These are phyloP conservation scores for Sylvicola cinctus DNA, from an alignment of 2,888 invertebrate genomes.

Conservation along the genomic window DNA sequence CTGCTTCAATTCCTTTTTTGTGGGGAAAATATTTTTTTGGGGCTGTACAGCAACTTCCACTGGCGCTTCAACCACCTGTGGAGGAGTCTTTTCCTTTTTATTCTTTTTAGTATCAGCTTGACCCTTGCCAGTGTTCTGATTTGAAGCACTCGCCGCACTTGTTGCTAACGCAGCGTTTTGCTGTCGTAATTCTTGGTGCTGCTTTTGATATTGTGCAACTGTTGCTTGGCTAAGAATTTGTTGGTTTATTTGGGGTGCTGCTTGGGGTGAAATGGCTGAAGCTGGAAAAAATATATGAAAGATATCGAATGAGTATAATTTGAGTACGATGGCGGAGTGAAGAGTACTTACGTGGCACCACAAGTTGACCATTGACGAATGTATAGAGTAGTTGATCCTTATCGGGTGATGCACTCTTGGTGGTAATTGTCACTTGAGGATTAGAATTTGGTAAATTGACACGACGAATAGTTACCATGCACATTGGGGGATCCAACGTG, in stretches of 20 bases:
- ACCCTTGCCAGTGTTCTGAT: no score
- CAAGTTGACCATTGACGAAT: constrained; percentile 36
- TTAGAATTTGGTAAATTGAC: constrained; percentile 44
- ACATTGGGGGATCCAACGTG: constrained; percentile 20
- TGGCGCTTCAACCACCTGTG: neutral
- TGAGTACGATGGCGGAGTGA: no score
- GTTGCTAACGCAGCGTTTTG: neutral
- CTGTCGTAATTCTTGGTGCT: neutral
- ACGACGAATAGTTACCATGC: constrained; percentile 50
- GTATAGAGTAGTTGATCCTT: constrained; percentile 55
- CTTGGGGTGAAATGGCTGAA: no score
- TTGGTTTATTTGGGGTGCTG: no score
- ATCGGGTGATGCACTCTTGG: constrained; percentile 50
- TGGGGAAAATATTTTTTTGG: neutral
- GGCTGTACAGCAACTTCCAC: no score
- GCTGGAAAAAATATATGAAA: neutral
- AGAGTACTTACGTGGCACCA: constrained; percentile 11
- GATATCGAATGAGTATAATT: neutral
- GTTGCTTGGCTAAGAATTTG: no score
- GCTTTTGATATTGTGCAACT: neutral
- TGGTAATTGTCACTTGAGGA: constrained; percentile 55
- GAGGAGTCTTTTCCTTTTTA: constrained; percentile 1
- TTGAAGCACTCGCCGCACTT: constrained; percentile 1
- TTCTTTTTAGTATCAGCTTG: neutral
- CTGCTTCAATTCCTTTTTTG: constrained; percentile 6